These are phyloP conservation scores for Melanotaenia boesemani DNA, from an alignment of 2,797 vertebrate genomes.

Conservation along the genomic window DNA sequence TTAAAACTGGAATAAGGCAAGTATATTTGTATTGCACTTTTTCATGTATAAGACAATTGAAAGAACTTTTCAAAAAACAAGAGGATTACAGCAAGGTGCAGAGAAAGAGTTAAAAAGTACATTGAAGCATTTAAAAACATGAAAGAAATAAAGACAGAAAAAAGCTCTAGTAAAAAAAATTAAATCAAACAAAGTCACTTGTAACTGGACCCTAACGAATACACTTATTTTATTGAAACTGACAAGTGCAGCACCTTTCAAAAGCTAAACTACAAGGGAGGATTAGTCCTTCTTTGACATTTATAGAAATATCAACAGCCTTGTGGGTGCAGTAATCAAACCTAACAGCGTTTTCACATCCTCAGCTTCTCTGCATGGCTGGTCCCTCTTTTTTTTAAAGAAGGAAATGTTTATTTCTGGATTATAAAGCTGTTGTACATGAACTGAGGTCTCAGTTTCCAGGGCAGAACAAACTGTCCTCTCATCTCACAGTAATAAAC, in stretches of 20 bases:
- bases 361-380: not conserved
- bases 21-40: no score
- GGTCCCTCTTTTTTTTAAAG: not conserved
- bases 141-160: no score
- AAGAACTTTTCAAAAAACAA: no score
- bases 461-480: not conserved
- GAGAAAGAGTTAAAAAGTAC: no score
- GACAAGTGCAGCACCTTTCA: conserved; percentile 1
- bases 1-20: no score
- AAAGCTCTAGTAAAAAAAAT: no score
- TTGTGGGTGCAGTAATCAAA: conserved; percentile 7
- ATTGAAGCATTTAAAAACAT: no score
- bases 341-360: not conserved
- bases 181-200: conserved; percentile 13
- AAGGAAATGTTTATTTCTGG: not conserved
- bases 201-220: not conserved
- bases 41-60: no score
- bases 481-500: conserved; percentile 21
- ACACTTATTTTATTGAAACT: not conserved
- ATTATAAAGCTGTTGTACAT: not conserved
- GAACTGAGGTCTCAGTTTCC: conserved; percentile 11
- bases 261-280: not conserved
- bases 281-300: conserved; percentile 7
- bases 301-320: not conserved
- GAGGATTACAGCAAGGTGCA: no score